Evolutionary conservation across 2,113 vertebrate genomes (phyloP), one percentile per base, ranked within the genome.

Genomic region (Anoplopoma fimbria): DNA sequence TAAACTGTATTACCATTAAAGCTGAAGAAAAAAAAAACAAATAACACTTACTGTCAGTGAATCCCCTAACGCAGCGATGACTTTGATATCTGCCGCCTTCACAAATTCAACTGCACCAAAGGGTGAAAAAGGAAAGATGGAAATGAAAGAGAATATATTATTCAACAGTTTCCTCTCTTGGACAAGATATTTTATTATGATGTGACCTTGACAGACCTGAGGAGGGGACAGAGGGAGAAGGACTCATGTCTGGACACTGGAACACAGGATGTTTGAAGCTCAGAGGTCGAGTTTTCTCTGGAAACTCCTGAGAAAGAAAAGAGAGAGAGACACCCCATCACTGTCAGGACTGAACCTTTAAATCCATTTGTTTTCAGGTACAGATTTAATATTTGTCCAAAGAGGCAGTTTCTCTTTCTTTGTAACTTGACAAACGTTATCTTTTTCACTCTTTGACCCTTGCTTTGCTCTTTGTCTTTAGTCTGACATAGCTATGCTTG

Each of bases 11-110:
- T 5, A 19, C 9, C 9, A 21, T 0, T 57, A 4, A 0, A 55
- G 29, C 65, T 51, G 9, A 42, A 23, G 31, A 34, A 60, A 15
- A 53, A 6, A 19, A 12, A 47, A 77, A 23, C 1, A 51, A 34
- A 38, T 8, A 67, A 57, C 61, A 78, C 97, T 95, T 94, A 99
- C 98, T 2, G 97, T 99, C 71, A 99, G 38, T 9, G 98, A 99
- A 84, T 99, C 98, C 4, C 98, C 98, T 87, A 99, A 34, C 14
- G 97, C 98, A 68, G 95, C 97, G 8, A 99, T 95, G 47, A 97
- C 96, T 79, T 88, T 96, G 91, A 99, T 96, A 86, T 99, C 98
- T 0, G 96, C 97, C 0, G 95, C 95, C 81, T 92, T 99, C 94
- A 99, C 95, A 69, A 92, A 91, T 84, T 99, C 97, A 94, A 98